A percentile compares a stretch with the other conserved stretches of the same genome.
phyloP scores from a whole-genome alignment of 2,888 invertebrate species.

The Synergus japonicus region DNA sequence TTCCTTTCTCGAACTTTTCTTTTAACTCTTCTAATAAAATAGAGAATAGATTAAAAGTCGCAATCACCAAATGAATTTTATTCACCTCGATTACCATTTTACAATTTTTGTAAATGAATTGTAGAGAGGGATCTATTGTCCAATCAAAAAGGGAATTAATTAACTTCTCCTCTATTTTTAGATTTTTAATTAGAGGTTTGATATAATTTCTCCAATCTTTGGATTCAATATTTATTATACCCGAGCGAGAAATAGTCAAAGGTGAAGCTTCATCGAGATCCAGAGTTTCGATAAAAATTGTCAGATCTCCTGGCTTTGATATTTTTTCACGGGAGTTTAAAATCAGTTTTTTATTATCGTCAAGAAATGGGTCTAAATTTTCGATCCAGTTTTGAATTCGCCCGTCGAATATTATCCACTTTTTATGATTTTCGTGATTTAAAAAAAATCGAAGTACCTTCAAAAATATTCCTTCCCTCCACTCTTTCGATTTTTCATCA shows the following conservation, averaged over 20 bases:
- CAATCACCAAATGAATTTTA: conserved; percentile 72
- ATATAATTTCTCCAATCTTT: conserved; percentile 79
- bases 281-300: conserved; percentile 82
- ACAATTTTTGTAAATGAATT: conserved; percentile 79
- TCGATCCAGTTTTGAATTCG: conserved; percentile 82
- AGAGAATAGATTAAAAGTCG: conserved; percentile 71
- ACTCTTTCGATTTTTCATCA: conserved; percentile 79
- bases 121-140: conserved; percentile 80
- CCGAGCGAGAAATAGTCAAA: conserved; percentile 82
- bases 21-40: conserved; percentile 71
- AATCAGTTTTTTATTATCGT: conserved; percentile 80
- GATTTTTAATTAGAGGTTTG: conserved; percentile 56
- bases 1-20: conserved; percentile 64
- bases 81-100: conserved; percentile 71
- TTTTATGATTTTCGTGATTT: conserved; percentile 71
- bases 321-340: conserved; percentile 82
- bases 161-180: conserved; percentile 58
- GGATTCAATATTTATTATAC: conserved; percentile 81
- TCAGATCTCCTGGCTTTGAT: conserved; percentile 78
- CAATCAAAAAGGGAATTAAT: conserved; percentile 77
- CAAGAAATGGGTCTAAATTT: conserved; percentile 81
- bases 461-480: conserved; percentile 79
- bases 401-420: conserved; percentile 83
- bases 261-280: conserved; percentile 80
- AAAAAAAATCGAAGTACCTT: conserved; percentile 77